phyloP scores from a whole-genome alignment of 35 echinoderm and acorn worm genomes.

The Apostichopus californicus region DNA sequence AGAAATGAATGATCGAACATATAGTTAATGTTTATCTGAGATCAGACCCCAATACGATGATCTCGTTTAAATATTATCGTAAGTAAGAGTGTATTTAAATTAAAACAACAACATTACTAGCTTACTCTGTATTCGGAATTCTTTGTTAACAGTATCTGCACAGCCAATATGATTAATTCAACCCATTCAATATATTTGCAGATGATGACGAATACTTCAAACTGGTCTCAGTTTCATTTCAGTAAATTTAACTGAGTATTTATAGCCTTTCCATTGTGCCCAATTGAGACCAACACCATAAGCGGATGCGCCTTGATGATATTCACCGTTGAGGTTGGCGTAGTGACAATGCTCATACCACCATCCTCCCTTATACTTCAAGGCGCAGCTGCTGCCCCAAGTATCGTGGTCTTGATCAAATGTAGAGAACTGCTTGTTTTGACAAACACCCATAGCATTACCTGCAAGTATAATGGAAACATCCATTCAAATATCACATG shows the following conservation, averaged over 20 bases:
- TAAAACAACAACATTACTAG: no score
- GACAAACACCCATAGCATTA: neutral
- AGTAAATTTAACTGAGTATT: slow-evolving; percentile 78
- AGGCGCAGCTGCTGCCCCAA: neutral
- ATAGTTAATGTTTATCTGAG: no score
- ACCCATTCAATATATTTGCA: no score
- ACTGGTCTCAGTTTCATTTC: slow-evolving; percentile 88
- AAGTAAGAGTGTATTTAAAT: no score
- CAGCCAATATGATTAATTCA: no score
- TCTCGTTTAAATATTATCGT: no score
- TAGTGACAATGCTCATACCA: slow-evolving; percentile 60
- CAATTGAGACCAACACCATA: slow-evolving; percentile 82
- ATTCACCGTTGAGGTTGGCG: slow-evolving; percentile 62
- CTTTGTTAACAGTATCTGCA: no score
- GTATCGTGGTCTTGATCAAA: slow-evolving; percentile 42
- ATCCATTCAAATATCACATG: neutral
- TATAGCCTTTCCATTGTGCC: slow-evolving; percentile 83
- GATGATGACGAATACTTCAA: neutral
- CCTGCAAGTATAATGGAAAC: neutral
- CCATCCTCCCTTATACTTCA: slow-evolving; percentile 58
- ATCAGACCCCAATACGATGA: no score
- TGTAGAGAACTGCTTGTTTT: slow-evolving; percentile 41
- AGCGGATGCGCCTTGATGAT: slow-evolving; percentile 47
- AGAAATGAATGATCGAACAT: no score
- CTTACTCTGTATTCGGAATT: no score